Evolutionary conservation across 2,113 vertebrate species (phyloP), one percentile per base, ranked within the genome.

Genomic region (Trematomus loennbergii): DNA sequence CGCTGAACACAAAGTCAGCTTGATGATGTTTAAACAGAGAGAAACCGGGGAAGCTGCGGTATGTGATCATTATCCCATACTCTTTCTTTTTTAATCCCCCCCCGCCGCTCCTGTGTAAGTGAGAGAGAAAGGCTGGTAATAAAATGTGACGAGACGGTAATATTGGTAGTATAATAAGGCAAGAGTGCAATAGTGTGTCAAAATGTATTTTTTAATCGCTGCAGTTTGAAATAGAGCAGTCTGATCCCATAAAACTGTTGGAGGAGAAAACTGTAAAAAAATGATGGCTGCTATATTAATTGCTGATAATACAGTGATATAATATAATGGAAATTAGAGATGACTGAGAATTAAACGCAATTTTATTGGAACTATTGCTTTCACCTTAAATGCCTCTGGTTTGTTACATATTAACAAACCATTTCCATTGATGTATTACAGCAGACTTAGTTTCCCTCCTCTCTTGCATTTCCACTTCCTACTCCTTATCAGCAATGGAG

Each of bases 331-430:
- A 83, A 91, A 91, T 87, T 84, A 82, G 68, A 86, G 63, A 81
- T 84, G 68, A 83, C 75, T 70, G 25, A 79, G 50, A 75, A 81
- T 88, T 88, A 81, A 91, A 88, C 63, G 79, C 72, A 68, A 43
- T 84, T 89, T 86, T 85, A 89, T 89, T 91, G 82, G 67, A 79
- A 79, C 82, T 86, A 82, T 86, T 78, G 57, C 71, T 91, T 87
- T 89, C 87, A 63, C 58, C 71, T 40, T 68, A 79, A 86, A 83
- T 87, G 72, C 76, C 58, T 70, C 71, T 60, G 57, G 70, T 67
- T 86, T 85, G 68, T 79, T 71, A 82, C 72, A 57, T 61, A 49
- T 84, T 87, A 90, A 83, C n/a, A n/a, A n/a, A n/a, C n/a, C n/a
- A n/a, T n/a, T 79, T 20, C 76, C 72, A 74, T 66, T 86, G 83